Conservation (phyloP, 2,888 invertebrate species). For the Lithophane leautieri region DNA sequence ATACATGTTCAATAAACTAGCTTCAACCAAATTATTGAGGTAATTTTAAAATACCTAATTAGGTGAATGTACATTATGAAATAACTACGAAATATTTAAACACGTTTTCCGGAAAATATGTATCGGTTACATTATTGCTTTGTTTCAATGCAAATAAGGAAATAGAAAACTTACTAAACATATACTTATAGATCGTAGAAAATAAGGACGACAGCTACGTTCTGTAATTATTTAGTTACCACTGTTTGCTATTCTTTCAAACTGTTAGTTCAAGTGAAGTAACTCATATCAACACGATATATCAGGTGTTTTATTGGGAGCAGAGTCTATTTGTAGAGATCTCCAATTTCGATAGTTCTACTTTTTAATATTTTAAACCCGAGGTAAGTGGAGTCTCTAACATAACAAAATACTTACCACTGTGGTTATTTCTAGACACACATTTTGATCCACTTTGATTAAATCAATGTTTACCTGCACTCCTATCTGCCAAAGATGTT, state of each 20-base stretch:
- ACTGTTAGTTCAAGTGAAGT: slow-evolving; percentile 69
- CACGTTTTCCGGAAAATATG: neutral
- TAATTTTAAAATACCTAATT: neutral
- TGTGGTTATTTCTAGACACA: neutral
- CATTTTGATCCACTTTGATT: neutral
- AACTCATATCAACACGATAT: slow-evolving; percentile 48
- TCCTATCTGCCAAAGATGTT: neutral
- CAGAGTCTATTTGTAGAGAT: slow-evolving; percentile 54
- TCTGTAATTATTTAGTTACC: slow-evolving; percentile 62
- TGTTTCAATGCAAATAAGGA: slow-evolving; percentile 60
- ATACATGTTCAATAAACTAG: neutral
- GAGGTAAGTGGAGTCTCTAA: slow-evolving; percentile 1
- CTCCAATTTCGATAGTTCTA: slow-evolving; percentile 46
- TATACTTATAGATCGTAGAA: slow-evolving; percentile 57
- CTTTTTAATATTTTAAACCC: slow-evolving; percentile 55
- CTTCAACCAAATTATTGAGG: neutral
- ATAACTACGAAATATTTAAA: slow-evolving; percentile 4
- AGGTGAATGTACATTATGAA: neutral
- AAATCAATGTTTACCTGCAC: neutral
- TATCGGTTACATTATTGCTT: slow-evolving; percentile 44
- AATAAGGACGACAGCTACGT: slow-evolving; percentile 63
- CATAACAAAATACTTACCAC: slow-evolving; percentile 1
- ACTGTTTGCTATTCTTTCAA: slow-evolving; percentile 55
- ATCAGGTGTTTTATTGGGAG: slow-evolving; percentile 72
- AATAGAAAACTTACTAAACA: slow-evolving; percentile 47